A percentile compares a stretch with the other conserved stretches of the same genome.
Conservation (phyloP, 92 coral and sea anemone genomes). For the Epizoanthus ramosus region DNA sequence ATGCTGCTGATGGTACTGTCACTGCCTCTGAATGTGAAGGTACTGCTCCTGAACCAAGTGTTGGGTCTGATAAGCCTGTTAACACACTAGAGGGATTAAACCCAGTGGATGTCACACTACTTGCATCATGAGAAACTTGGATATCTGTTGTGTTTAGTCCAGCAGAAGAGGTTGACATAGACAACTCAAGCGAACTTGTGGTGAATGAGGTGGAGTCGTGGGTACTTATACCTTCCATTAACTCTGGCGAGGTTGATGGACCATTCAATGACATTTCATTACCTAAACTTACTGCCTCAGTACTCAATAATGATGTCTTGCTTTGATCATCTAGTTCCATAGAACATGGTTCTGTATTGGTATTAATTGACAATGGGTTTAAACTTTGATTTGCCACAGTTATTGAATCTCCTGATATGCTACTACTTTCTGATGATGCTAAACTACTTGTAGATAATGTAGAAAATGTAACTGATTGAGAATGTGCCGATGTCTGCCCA, state of each 20-base stretch:
- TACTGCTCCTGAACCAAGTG: constrained; percentile 67
- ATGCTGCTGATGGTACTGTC: constrained; percentile 38
- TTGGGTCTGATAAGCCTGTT: constrained; percentile 70
- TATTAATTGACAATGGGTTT: constrained; percentile 31
- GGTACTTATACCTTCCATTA: constrained; percentile 23
- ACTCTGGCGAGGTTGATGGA: constrained; percentile 14
- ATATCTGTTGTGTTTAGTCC: constrained; percentile 25
- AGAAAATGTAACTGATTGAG: constrained; percentile 15
- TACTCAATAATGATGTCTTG: constrained; percentile 16
- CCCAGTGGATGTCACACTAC: not conserved
- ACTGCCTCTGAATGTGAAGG: constrained; percentile 47
- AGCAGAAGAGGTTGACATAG: constrained; percentile 28
- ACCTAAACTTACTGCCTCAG: not conserved
- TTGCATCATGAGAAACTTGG: constrained; percentile 27
- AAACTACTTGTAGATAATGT: constrained; percentile 22
- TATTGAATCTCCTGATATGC: constrained; percentile 24
- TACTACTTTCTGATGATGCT: constrained; percentile 19
- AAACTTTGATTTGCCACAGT: not conserved
- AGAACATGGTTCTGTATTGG: constrained; percentile 31
- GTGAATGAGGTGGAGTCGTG: constrained; percentile 30
- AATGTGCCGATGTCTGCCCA: constrained; percentile 25
- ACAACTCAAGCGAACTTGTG: constrained; percentile 25
- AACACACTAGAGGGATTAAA: constrained; percentile 46
- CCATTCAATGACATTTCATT: constrained; percentile 28
- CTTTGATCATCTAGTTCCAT: constrained; percentile 27